Conservation (phyloP, 2,797 vertebrate species). For the Sebastes alutus region DNA sequence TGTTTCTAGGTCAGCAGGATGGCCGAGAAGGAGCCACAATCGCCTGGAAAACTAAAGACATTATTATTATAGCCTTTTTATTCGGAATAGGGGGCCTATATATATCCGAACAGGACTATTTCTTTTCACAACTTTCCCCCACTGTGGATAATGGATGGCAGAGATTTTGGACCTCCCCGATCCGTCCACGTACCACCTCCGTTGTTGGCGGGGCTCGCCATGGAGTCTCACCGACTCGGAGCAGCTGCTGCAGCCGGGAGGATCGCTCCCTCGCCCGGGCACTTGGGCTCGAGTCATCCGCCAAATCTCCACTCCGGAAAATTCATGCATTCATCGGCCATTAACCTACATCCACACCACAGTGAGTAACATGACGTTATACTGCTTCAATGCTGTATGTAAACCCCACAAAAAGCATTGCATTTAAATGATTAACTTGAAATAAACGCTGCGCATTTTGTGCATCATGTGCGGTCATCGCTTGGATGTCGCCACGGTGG, state of each 20-base stretch:
- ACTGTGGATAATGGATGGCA: slow-evolving; percentile 95
- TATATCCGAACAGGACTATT: slow-evolving; percentile 72
- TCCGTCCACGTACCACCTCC: slow-evolving; percentile 93
- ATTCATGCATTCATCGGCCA: slow-evolving; percentile 88
- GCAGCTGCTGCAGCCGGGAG: slow-evolving; percentile 88
- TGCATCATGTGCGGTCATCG: slow-evolving; percentile 34
- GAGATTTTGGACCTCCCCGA: slow-evolving; percentile 95
- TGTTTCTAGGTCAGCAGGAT: slow-evolving; percentile 83
- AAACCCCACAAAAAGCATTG: not conserved
- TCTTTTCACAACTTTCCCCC: slow-evolving; percentile 77
- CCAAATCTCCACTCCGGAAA: slow-evolving; percentile 90
- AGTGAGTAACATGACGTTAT: slow-evolving; percentile 83
- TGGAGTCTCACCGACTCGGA: slow-evolving; percentile 93
- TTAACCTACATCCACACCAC: slow-evolving; percentile 93
- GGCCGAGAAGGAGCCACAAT: slow-evolving; percentile 81
- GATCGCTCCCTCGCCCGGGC: slow-evolving; percentile 87
- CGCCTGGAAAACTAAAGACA: slow-evolving; percentile 80
- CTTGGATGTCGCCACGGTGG: slow-evolving; percentile 20
- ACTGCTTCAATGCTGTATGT: not conserved
- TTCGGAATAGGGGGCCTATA: slow-evolving; percentile 65
- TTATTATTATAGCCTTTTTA: slow-evolving; percentile 81
- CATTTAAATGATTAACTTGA: slow-evolving; percentile 24
- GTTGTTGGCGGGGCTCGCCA: slow-evolving; percentile 90
- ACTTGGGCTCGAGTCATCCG: slow-evolving; percentile 88
- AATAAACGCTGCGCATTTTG: slow-evolving; percentile 34